Percentiles rank a stretch among this genome's conserved stretches.
Evolutionary conservation across 2,113 vertebrate species (phyloP).

Genomic region (Seriola dumerili): DNA sequence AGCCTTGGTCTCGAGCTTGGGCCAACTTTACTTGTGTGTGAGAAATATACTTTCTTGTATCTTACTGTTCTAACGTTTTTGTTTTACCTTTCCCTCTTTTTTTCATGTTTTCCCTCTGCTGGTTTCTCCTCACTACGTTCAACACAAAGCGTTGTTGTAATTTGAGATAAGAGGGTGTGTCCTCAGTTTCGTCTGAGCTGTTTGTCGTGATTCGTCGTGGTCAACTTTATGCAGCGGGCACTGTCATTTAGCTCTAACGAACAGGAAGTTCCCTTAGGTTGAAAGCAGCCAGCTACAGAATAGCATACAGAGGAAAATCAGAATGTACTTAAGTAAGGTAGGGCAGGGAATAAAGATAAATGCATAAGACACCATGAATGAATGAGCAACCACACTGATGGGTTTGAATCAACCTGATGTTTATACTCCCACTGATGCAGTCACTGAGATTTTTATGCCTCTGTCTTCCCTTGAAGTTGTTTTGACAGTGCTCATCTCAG

Average conservation of each 20-base stretch:
- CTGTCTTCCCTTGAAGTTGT: neutral
- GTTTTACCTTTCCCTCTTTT: neutral
- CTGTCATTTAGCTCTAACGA: constrained; percentile 11
- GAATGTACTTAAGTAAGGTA: neutral
- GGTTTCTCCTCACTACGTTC: constrained; percentile 2
- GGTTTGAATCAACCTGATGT: neutral
- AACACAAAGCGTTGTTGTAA: constrained; percentile 55
- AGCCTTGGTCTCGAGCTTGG: constrained; percentile 17
- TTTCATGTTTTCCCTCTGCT: neutral
- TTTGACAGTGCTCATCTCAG: neutral
- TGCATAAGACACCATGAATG: constrained; percentile 11
- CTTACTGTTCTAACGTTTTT: constrained; percentile 26
- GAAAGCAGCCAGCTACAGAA: neutral
- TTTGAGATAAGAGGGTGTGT: constrained; percentile 67
- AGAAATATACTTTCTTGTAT: constrained; percentile 14
- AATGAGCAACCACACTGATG: neutral
- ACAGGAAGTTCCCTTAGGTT: constrained; percentile 9
- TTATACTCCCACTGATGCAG: neutral
- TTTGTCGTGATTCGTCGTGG: constrained; percentile 42
- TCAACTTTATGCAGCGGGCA: neutral
- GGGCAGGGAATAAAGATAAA: constrained; percentile 1
- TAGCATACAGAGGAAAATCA: neutral
- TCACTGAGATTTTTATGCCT: neutral
- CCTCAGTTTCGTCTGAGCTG: constrained; percentile 32
- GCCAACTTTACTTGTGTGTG: constrained; percentile 13